Conservation (phyloP, 1,140 invertebrate species). For the Bombus confusus region DNA sequence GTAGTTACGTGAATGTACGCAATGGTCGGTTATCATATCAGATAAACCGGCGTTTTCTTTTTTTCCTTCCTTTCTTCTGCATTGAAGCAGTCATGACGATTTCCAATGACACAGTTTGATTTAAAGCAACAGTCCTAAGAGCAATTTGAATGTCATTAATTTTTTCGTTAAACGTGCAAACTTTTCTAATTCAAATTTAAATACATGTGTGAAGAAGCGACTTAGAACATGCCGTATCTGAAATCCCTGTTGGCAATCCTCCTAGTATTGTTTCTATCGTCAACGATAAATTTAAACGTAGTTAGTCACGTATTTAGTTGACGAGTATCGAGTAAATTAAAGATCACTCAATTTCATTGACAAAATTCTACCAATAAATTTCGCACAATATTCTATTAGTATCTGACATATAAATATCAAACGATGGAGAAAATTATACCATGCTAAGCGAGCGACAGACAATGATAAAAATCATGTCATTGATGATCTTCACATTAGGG, state of each 20-base stretch:
- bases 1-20: background rate
- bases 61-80: background rate
- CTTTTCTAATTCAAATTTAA: background rate
- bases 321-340: background rate
- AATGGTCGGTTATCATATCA: background rate
- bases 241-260: conserved; percentile 21
- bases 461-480: background rate
- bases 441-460: background rate
- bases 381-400: background rate
- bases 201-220: conserved; percentile 26
- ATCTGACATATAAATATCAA: background rate
- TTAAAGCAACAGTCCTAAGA: background rate
- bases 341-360: background rate
- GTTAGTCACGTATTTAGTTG: conserved; percentile 18
- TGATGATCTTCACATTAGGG: background rate
- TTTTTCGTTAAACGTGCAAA: background rate
- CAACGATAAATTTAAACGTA: background rate
- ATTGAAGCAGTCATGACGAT: background rate
- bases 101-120: background rate
- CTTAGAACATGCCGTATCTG: conserved; percentile 21
- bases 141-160: background rate
- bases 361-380: background rate
- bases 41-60: background rate
- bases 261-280: background rate
- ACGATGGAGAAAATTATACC: conserved; percentile 1